These are phyloP conservation scores for Drosophila albomicans DNA, from an alignment of 1,140 invertebrate species.

Conservation along the genomic window DNA sequence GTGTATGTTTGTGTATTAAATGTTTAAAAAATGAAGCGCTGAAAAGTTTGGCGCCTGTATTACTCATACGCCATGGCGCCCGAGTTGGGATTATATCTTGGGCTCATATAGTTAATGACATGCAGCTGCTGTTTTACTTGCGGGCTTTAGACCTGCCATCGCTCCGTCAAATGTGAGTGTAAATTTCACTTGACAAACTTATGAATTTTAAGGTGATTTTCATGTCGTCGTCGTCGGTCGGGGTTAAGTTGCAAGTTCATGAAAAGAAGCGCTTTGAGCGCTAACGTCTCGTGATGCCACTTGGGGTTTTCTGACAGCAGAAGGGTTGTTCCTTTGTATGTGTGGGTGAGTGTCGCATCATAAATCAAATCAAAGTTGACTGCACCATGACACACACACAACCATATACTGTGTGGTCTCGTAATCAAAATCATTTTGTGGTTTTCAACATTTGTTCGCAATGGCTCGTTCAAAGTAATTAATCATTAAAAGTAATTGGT, in stretches of 20 bases:
- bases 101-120: constrained; percentile 76
- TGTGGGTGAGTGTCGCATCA: constrained; percentile 42
- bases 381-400: constrained; percentile 22
- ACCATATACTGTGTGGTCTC: constrained; percentile 5
- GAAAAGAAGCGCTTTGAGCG: constrained; percentile 17
- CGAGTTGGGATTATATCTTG: constrained; percentile 58
- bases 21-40: constrained; percentile 76
- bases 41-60: constrained; percentile 64
- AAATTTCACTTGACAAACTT: constrained; percentile 63
- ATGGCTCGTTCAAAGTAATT: constrained; percentile 55
- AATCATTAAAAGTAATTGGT: constrained; percentile 80
- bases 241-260: constrained; percentile 17
- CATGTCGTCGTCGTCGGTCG: constrained; percentile 38
- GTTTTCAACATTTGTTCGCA: constrained; percentile 63
- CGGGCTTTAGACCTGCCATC: constrained; percentile 25
- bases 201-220: constrained; percentile 82
- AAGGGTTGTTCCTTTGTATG: constrained; percentile 49
- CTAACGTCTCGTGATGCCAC: constrained; percentile 2
- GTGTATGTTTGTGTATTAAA: constrained; percentile 54
- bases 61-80: constrained; percentile 62
- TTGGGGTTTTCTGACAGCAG: constrained; percentile 35
- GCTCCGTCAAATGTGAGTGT: constrained; percentile 1
- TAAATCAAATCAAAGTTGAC: constrained; percentile 65
- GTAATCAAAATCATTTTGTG: constrained; percentile 80
- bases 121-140: constrained; percentile 72